These are phyloP conservation scores for Erinaceus europaeus DNA, from an alignment of 2,113 vertebrate species.

Conservation along the genomic window DNA sequence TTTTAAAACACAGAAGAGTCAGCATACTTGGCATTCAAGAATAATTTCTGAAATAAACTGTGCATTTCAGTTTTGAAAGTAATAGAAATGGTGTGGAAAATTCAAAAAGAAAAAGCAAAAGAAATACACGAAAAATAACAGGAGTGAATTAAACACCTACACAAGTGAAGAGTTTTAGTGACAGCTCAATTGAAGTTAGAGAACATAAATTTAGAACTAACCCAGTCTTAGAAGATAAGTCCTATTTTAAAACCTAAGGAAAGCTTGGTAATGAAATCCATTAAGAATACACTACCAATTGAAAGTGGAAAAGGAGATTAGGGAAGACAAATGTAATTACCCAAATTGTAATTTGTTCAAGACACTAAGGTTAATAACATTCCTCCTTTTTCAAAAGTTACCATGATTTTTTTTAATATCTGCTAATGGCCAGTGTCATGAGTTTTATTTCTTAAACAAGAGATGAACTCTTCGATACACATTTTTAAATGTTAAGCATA, in stretches of 20 bases:
- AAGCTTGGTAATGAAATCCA: conserved; percentile 70
- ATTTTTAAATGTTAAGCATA: conserved; percentile 53
- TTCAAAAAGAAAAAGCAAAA: background rate
- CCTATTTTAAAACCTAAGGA: conserved; percentile 67
- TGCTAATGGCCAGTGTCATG: conserved; percentile 65
- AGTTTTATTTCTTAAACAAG: conserved; percentile 55
- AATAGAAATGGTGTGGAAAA: background rate
- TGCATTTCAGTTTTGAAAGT: background rate
- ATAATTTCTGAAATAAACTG: background rate
- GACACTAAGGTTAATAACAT: conserved; percentile 75
- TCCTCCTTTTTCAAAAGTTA: conserved; percentile 71
- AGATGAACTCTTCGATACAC: conserved; percentile 39
- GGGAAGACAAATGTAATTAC: conserved; percentile 78
- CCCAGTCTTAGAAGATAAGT: conserved; percentile 61
- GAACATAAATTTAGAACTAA: conserved; percentile 67
- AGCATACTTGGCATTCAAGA: background rate
- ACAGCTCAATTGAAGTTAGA: conserved; percentile 56
- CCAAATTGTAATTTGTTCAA: conserved; percentile 74
- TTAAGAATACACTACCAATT: conserved; percentile 73
- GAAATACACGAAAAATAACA: background rate
- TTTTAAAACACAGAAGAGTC: background rate
- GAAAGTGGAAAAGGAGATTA: conserved; percentile 76
- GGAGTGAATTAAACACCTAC: conserved; percentile 7
- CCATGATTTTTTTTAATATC: conserved; percentile 73
- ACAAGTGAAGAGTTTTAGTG: conserved; percentile 25